Percentiles rank a stretch among this genome's conserved stretches.
phyloP scores from a whole-genome alignment of 2,797 vertebrate species.

The Pseudocheirus occidentalis region DNA sequence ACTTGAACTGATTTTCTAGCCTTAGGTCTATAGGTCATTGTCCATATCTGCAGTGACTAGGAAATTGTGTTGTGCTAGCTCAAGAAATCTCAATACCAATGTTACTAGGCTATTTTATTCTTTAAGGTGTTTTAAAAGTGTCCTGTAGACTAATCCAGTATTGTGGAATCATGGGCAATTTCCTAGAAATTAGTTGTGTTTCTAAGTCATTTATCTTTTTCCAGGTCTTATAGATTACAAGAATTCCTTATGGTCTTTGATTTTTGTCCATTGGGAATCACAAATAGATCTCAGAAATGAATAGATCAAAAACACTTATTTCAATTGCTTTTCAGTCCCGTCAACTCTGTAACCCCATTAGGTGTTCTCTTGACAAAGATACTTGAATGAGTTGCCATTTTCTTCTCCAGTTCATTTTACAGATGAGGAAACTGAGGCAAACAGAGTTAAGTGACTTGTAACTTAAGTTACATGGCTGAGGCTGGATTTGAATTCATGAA shows the following conservation, averaged over 20 bases:
- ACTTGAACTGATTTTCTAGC: not conserved
- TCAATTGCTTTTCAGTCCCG: too few species aligned
- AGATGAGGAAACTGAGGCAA: too few species aligned
- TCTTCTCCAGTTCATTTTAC: too few species aligned
- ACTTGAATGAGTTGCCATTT: too few species aligned
- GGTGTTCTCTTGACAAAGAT: too few species aligned
- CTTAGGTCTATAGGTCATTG: not conserved
- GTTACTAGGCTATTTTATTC: too few species aligned
- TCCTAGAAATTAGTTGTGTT: not conserved
- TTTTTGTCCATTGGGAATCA: slow-evolving; percentile 30
- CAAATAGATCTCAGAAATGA: not conserved
- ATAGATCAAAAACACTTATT: too few species aligned
- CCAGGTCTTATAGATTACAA: not conserved
- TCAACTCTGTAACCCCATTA: too few species aligned
- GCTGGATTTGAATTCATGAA: too few species aligned
- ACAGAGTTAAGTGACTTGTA: too few species aligned
- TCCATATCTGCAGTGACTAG: not conserved
- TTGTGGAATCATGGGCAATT: not conserved
- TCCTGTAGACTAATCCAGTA: not conserved
- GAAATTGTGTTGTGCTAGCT: not conserved
- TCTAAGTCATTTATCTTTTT: not conserved
- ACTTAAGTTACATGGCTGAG: too few species aligned
- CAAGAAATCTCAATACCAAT: too few species aligned
- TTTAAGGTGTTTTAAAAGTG: not conserved
- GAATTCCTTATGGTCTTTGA: not conserved